These are phyloP conservation scores for Episyrphus balteatus DNA, from an alignment of 1,140 invertebrate species.

Conservation along the genomic window DNA sequence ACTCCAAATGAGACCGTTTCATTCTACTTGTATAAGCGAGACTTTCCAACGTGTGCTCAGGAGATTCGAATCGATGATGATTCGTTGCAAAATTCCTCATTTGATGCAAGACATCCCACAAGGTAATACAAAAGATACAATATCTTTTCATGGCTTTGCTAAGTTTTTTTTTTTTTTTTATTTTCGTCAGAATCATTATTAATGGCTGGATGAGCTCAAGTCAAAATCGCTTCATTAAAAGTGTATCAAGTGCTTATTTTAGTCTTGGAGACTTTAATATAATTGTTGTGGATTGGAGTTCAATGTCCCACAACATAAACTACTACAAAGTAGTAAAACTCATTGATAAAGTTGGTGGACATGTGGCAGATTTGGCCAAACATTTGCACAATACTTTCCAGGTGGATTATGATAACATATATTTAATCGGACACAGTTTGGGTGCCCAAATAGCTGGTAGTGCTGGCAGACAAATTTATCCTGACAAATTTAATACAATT, in stretches of 20 bases:
- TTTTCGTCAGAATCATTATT: conserved; percentile 28
- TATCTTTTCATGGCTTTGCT: neutral
- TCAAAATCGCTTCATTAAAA: conserved; percentile 26
- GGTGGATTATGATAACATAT: conserved; percentile 28
- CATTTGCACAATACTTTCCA: conserved; percentile 26
- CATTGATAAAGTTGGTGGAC: conserved; percentile 23
- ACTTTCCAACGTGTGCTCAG: conserved; percentile 28
- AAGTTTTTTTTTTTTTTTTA: neutral
- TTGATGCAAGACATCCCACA: conserved; percentile 29
- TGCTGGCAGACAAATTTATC: conserved; percentile 32
- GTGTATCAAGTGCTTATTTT: conserved; percentile 28
- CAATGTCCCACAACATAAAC: conserved; percentile 27
- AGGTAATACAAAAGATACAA: conserved; percentile 12
- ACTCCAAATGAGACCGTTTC: too few species aligned
- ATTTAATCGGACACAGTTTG: conserved; percentile 41
- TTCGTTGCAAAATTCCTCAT: conserved; percentile 19
- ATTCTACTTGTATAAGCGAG: conserved; percentile 28
- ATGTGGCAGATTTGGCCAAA: conserved; percentile 33
- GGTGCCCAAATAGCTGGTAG: conserved; percentile 42
- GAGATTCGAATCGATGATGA: conserved; percentile 22
- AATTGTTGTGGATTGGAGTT: conserved; percentile 47
- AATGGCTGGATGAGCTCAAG: conserved; percentile 36
- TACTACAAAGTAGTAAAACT: conserved; percentile 27
- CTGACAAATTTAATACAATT: conserved; percentile 32
- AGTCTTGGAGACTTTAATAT: conserved; percentile 42